These are phyloP conservation scores for Eulacestoma nigropectus DNA, from an alignment of 2,113 vertebrate genomes.

Conservation along the genomic window DNA sequence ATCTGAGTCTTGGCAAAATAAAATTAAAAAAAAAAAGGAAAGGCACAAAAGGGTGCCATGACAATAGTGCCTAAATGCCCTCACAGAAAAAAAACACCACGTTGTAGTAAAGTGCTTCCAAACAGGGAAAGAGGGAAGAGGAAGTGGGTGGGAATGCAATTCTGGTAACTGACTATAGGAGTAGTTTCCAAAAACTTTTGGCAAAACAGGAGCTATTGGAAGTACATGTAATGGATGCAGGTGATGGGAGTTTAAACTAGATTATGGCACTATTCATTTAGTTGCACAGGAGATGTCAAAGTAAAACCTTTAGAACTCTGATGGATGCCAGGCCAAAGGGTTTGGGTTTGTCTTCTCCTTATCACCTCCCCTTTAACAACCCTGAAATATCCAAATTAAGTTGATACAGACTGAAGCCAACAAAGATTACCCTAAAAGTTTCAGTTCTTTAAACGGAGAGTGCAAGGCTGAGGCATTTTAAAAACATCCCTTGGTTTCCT, in stretches of 20 bases:
- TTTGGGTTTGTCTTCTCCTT: neutral
- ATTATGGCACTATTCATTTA: neutral
- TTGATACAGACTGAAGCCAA: neutral
- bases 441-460: neutral
- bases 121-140: neutral
- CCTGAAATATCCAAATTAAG: neutral
- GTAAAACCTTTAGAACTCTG: neutral
- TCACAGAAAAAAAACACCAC: accelerated
- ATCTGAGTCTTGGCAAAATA: neutral
- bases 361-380: neutral
- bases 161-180: neutral
- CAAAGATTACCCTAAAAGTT: neutral
- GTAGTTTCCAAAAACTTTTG: neutral
- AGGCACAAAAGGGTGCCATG: neutral
- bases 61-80: neutral
- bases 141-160: neutral
- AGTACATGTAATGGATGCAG: neutral
- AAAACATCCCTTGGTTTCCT: neutral
- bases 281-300: neutral
- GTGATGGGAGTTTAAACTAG: neutral
- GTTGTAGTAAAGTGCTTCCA: neutral
- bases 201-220: neutral
- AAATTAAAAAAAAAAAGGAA: neutral
- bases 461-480: neutral
- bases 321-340: neutral